Base-by-base conservation (phyloP, 2,113 vertebrate genomes). In the Natator depressus region DNA sequence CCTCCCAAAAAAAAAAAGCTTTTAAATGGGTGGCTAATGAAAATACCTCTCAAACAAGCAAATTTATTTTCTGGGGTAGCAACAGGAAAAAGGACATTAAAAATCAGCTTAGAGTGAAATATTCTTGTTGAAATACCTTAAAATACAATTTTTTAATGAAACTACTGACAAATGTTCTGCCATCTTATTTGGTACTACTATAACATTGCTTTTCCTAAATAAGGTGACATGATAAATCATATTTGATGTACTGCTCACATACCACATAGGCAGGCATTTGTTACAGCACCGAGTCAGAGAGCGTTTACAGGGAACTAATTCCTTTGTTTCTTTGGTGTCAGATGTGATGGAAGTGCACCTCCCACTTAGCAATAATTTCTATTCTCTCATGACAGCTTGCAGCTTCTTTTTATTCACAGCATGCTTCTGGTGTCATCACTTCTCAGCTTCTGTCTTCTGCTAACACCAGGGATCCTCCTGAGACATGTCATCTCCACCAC, bases 361-460 rank as follows among this genome's bases (percentile, higher is more conserved):
- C 57, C 88, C 49, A 76, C 51, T 96, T 88, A 86, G 51, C 89
- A 80, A 49, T 82, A 82, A 72, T 95, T 82, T 27, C 38, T 50
- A 38, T 89, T 55, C 42, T 96, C 47, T 82, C 0, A 1, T 87
- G 93, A 89, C 69, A 96, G 82, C 69, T 5, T 3, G 27, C 20
- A 82, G 57, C 91, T 78, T 46, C 84, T 96, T 97, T 96, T 91
- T 91, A 97, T 97, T 97, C 25, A 0, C 93, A 96, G 81, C 83
- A 14, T 82, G 47, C 59, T 90, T 87, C 84, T 95, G 78, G 22
- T 95, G 94, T 93, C 97, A 94, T 97, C 97, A 94, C 59, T 93
- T 95, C 94, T 95, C 76, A 47, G 89, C 87, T 97, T 97, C 93
- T 95, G 54, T 88, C 96, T 97, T 96, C 93, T 94, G 82, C 50